Percentiles rank a stretch among this genome's conserved stretches.
phyloP scores from a whole-genome alignment of 1,140 invertebrate genomes.

The Drosophila simulans region DNA sequence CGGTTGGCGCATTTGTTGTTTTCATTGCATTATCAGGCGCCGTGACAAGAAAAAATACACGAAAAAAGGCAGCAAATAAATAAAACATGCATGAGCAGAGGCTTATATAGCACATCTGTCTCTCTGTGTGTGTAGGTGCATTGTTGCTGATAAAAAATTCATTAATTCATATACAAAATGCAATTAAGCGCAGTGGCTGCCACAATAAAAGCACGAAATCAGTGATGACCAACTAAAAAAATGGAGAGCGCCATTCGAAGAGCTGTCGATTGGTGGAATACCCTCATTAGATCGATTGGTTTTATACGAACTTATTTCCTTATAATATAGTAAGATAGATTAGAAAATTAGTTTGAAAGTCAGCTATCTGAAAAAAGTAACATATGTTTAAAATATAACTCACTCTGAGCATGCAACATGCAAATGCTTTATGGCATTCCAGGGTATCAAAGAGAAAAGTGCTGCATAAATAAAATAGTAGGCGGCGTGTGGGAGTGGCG shows the following conservation, averaged over 20 bases:
- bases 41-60: conserved; percentile 49
- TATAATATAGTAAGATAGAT: not conserved
- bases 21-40: conserved; percentile 77
- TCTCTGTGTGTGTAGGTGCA: conserved; percentile 44
- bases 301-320: not conserved
- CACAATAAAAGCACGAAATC: conserved; percentile 63
- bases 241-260: conserved; percentile 7
- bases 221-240: conserved; percentile 50
- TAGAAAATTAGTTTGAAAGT: not conserved
- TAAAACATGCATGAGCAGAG: conserved; percentile 54
- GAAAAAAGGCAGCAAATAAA: conserved; percentile 60
- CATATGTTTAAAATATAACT: not conserved
- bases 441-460: conserved; percentile 53
- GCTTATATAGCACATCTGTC: conserved; percentile 67
- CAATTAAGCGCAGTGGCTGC: conserved; percentile 80
- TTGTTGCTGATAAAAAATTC: conserved; percentile 78
- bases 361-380: not conserved
- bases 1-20: conserved; percentile 66
- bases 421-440: not conserved
- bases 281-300: not conserved
- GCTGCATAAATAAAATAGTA: conserved; percentile 65
- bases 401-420: not conserved
- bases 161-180: conserved; percentile 83
- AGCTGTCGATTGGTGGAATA: conserved; percentile 1
- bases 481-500: conserved; percentile 1